phyloP scores from a whole-genome alignment of 2,888 invertebrate species.

The Tipula helvola region DNA sequence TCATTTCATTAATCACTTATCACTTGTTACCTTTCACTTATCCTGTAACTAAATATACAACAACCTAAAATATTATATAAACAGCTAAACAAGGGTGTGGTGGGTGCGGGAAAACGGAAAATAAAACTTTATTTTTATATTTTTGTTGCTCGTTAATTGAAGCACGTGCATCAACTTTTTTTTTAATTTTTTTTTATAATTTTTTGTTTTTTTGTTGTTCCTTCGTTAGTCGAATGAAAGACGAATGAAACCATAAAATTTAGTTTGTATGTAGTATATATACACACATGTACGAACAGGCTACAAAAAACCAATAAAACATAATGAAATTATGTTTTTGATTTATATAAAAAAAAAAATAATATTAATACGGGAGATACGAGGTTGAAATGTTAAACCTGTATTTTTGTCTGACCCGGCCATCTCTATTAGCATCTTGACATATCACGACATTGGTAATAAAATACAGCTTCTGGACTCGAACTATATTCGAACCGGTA shows the following conservation, averaged over 20 bases:
- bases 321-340: not conserved
- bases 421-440: not conserved
- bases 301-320: not conserved
- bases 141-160: not conserved
- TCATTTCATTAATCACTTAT: conserved; percentile 4
- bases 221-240: not conserved
- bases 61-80: not conserved
- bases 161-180: not conserved
- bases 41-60: too few species aligned
- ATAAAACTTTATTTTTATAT: not conserved
- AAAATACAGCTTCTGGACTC: not conserved
- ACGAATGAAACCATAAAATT: not conserved
- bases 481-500: not conserved
- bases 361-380: not conserved
- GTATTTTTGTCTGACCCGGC: not conserved
- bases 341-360: not conserved
- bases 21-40: not conserved
- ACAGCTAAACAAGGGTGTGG: not conserved
- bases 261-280: not conserved
- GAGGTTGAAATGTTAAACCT: not conserved
- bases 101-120: not conserved
- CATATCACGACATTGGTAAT: not conserved
- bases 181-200: too few species aligned
- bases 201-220: not conserved
- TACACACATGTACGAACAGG: not conserved